Base-by-base conservation (phyloP, 1,140 invertebrate species). In the Gryon sp. region DNA sequence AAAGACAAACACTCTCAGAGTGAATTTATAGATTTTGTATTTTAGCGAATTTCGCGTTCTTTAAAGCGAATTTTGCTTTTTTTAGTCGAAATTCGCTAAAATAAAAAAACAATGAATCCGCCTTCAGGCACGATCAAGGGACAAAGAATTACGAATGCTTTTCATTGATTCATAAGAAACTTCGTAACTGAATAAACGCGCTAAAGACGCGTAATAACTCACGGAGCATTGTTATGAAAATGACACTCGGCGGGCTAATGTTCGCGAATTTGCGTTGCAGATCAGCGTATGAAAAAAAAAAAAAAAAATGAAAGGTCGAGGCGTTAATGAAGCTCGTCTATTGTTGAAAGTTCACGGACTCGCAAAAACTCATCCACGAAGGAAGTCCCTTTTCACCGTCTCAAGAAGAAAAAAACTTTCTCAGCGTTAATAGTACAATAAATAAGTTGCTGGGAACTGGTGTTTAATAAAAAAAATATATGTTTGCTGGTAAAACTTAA, bases 221-320 rank as follows among this genome's bases (percentile, higher is more conserved):
- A 38, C 19, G 19, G 18, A 19, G 52, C 43, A 45, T 50, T 70
- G 55, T 70, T 36, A 62, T 62, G 34, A 60, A 52, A 70, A 60
- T 70, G 66, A 70, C 45, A 70, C 24, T 19, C 53, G 22, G 11
- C 36, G 32, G 26, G 53, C 40, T 53, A 62, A 55, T 62, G 28
- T 20, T n/a, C n/a, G n/a, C 46, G 55, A 45, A 70, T 70, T 72
- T 72, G 57, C 48, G 20, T 38, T 62, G 68, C 68, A 62, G 48
- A 72, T 72, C 30, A 43, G 32, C 52, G 15, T n/a, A n/a, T n/a
- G 43, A 24, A 24, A 4, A 36, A 38, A 48, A 52, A 50, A 22
- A 40, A 30, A 18, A 19, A 26, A 12, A 15, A 18, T 12, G 28
- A 45, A 55, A 62, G 68, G 50, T 53, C 50, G 55, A 14, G 22